Percentiles rank a stretch among this genome's conserved stretches.
These are phyloP conservation scores for Chrysogorgia sp. DNA, from an alignment of 92 coral and sea anemone species.

Conservation along the genomic window DNA sequence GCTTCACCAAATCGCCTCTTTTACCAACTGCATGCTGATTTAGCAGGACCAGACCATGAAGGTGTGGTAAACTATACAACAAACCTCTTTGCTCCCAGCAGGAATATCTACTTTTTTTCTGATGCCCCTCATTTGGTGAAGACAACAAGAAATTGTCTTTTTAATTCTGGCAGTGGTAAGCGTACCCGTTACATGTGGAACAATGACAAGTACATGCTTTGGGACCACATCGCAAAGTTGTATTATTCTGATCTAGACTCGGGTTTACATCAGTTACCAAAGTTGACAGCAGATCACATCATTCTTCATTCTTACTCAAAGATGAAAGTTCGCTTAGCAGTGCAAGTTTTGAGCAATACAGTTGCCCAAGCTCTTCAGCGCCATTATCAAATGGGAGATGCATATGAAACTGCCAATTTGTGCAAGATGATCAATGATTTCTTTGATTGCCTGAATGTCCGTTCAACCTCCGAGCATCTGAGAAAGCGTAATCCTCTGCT, in stretches of 20 bases:
- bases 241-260: slow-evolving; percentile 4
- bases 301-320: background rate
- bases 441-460: no score
- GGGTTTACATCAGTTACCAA: background rate
- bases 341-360: no score
- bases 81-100: slow-evolving; percentile 21
- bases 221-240: no score
- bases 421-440: background rate
- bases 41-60: background rate
- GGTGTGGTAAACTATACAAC: slow-evolving; percentile 8
- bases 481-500: slow-evolving; percentile 15
- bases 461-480: slow-evolving; percentile 12
- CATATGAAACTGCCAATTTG: background rate
- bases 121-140: no score
- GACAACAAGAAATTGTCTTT: no score
- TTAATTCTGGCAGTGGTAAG: no score
- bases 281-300: slow-evolving; percentile 14
- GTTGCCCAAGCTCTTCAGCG: no score
- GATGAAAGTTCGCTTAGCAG: background rate
- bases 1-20: slow-evolving; percentile 31
- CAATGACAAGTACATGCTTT: no score
- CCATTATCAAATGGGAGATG: background rate
- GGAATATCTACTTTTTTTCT: no score
- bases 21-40: slow-evolving; percentile 22
- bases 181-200: no score